A percentile compares a stretch with the other conserved stretches of the same genome.
phyloP scores from a whole-genome alignment of 2,888 invertebrate species.

The Pelosia muscerda region DNA sequence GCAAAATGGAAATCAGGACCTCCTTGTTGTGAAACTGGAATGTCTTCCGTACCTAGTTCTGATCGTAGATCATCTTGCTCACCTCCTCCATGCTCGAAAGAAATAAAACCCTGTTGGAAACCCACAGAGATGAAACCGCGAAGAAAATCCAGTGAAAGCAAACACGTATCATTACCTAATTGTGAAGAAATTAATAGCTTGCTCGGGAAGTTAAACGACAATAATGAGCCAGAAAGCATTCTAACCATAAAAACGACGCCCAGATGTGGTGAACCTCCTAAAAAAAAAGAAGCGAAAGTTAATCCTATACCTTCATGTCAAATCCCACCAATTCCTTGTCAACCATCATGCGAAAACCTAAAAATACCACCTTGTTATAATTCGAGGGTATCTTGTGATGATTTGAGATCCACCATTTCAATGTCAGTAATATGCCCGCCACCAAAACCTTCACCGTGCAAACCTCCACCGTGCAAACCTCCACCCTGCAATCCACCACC shows the following conservation, averaged over 20 bases:
- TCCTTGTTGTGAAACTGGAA: neutral
- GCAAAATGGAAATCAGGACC: neutral
- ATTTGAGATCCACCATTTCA: neutral
- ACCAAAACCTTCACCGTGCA: neutral
- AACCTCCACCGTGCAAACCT: neutral
- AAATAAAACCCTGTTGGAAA: conserved; percentile 14
- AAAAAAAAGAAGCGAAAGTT: conserved; percentile 34
- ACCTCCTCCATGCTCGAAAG: neutral
- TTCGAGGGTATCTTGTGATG: conserved; percentile 29
- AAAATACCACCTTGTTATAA: conserved; percentile 47
- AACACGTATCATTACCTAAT: conserved; percentile 63
- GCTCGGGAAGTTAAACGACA: conserved; percentile 35
- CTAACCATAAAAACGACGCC: conserved; percentile 51
- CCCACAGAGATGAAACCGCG: conserved; percentile 15
- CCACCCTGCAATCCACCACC: neutral
- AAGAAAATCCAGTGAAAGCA: conserved; percentile 47
- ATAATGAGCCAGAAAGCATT: conserved; percentile 53
- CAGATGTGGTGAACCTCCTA: neutral
- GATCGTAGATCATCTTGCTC: conserved; percentile 44
- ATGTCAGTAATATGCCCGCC: conserved; percentile 1
- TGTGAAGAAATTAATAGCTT: conserved; percentile 49
- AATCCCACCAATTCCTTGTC: conserved; percentile 46
- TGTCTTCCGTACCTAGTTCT: conserved; percentile 22
- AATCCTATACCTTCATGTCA: conserved; percentile 42
- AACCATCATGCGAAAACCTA: conserved; percentile 41